Base-by-base conservation (phyloP, 2,888 invertebrate species). In the Pheosia tremula region DNA sequence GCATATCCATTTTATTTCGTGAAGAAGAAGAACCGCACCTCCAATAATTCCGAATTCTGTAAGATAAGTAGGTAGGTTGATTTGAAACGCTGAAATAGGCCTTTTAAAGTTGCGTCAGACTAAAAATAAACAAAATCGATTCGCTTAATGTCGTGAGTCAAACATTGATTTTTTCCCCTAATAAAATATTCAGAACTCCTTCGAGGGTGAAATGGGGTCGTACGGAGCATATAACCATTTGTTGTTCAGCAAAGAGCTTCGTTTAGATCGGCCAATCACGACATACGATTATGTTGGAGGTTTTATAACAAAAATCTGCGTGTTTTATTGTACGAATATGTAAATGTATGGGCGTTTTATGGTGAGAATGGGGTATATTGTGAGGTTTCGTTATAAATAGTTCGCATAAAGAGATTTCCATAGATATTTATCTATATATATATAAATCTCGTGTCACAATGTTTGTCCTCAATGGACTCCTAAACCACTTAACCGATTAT, bases 101-200 rank as follows among this genome's bases (percentile, higher is more conserved):
- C 24, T 24, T 24, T 24, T 24, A 5, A 4, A 11, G 9, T 9
- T 5, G 5, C 9, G 10, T 47, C 3, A 47, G 47, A 47, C 8
- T 4, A 47, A 13, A 8, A 24, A 36, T 37, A 53, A 53, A 53
- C 53, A 53, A 53, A 53, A 53, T 53, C 53, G 53, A 53, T 41
- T 41, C 4, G 41, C 41, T n/a, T n/a, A 41, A 13, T 56, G 56
- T 41, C 56, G 56, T 56, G 41, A 56, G 41, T 39, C 41, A 41
- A 41, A 56, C 56, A 56, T 56, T 56, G 56, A 56, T 56, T 56
- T 56, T 41, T 13, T 5, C 56, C 24, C 54, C 56, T 56, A 56
- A 56, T 56, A 56, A 56, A 56, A 56, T 41, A 56, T 56, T 56
- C 56, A 56, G 56, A 41, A 39, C 41, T 56, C 56, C 53, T 53